Percentiles rank a stretch among this genome's conserved stretches.
These are phyloP conservation scores for Bombus impatiens DNA, from an alignment of 1,140 invertebrate genomes.

Conservation along the genomic window DNA sequence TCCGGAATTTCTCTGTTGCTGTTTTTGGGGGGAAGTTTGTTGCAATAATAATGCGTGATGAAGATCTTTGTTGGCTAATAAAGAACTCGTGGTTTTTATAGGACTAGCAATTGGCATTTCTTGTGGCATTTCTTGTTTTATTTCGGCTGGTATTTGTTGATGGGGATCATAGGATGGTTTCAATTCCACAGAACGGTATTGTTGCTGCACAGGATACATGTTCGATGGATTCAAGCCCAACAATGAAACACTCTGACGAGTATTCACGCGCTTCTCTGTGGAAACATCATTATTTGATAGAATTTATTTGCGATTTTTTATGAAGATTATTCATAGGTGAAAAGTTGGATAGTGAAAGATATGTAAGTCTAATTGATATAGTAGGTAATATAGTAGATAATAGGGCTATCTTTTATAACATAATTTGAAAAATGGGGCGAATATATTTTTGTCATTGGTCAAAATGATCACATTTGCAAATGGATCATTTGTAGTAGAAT, in stretches of 20 bases:
- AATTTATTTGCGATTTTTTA: background rate
- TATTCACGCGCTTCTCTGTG: conserved; percentile 11
- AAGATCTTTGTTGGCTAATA: background rate
- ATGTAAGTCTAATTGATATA: no score
- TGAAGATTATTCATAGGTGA: background rate
- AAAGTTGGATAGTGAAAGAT: background rate
- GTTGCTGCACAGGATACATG: conserved; percentile 12
- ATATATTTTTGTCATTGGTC: no score
- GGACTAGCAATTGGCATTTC: no score
- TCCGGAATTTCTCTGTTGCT: conserved; percentile 15
- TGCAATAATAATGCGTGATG: background rate
- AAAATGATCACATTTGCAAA: no score
- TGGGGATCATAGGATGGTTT: background rate
- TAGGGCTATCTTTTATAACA: no score
- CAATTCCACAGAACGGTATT: background rate
- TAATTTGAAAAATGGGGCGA: no score
- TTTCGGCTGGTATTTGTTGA: background rate
- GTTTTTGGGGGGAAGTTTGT: background rate
- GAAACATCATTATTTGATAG: background rate
- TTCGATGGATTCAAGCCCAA: conserved; percentile 21
- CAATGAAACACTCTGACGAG: conserved; percentile 13
- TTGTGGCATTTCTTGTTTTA: background rate
- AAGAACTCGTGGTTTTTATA: rapidly evolving
- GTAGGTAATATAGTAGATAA: no score
- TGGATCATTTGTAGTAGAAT: no score